phyloP scores from a whole-genome alignment of 2,888 invertebrate genomes.

The Euplexia lucipara region DNA sequence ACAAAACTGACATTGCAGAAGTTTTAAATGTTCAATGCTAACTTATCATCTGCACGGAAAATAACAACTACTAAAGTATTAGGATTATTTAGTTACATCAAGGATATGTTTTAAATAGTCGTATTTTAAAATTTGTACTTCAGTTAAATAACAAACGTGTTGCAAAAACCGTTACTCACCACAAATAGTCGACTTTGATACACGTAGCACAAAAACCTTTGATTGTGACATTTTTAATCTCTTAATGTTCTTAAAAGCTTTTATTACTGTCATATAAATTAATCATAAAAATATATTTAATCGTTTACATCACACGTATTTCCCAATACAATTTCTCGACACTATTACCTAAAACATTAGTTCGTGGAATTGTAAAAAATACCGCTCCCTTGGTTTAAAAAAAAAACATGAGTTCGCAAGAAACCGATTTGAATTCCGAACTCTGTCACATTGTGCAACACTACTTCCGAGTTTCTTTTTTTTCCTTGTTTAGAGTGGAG shows the following conservation, averaged over 20 bases:
- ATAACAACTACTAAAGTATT: conserved; percentile 31
- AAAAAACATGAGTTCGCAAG: conserved; percentile 25
- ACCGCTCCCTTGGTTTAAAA: conserved; percentile 34
- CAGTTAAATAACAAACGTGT: neutral
- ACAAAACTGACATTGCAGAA: conserved; percentile 71
- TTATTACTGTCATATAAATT: conserved; percentile 41
- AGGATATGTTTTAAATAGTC: conserved; percentile 3
- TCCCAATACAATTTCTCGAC: conserved; percentile 37
- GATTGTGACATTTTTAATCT: conserved; percentile 39
- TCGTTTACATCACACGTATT: conserved; percentile 30
- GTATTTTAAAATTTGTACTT: neutral
- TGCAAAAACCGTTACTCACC: neutral
- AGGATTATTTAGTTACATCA: conserved; percentile 25
- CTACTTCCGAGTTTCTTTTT: conserved; percentile 74
- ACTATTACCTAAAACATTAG: conserved; percentile 29
- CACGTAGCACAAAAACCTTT: conserved; percentile 4
- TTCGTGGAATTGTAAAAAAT: conserved; percentile 51
- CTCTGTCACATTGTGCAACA: conserved; percentile 61
- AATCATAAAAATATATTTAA: conserved; percentile 20
- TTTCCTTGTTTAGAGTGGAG: conserved; percentile 69
- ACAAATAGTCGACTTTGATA: neutral
- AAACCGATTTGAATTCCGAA: conserved; percentile 53
- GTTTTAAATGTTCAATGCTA: conserved; percentile 63
- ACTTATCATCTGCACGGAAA: conserved; percentile 32
- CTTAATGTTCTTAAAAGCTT: conserved; percentile 50